Base-by-base conservation (phyloP, 2,888 invertebrate species). In the Dolomedes plantarius region DNA sequence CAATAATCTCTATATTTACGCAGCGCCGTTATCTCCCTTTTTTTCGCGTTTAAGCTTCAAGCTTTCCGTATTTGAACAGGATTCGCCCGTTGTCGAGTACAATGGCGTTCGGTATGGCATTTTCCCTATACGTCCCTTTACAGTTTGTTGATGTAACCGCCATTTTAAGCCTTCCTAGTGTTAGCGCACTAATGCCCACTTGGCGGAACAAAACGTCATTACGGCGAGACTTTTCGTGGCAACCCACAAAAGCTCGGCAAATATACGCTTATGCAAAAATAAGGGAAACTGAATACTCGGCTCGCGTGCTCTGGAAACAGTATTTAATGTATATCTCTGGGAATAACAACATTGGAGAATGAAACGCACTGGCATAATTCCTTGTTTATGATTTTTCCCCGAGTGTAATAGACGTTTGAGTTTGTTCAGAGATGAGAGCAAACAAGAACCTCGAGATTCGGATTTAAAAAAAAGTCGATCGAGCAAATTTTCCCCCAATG, bases 21-120 rank as follows among this genome's bases (percentile, higher is more conserved):
- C n/a, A n/a, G n/a, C n/a, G n/a, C n/a, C 46, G 2, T 46, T 16
- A 46, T 46, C 11, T 13, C 11, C 7, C 6, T 46, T 9, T 46
- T 46, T 46, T 46, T 16, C 46, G 46, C n/a, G 9, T 46, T 46
- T 46, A 16, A 46, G n/a, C 13, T 7, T 16, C n/a, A 7, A 13
- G 7, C 16, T 62, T 62, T 62, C 62, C 62, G 62, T 62, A 16
- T 62, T 62, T 62, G 16, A 62, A 23, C 62, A 62, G 62, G 62
- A 27, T 23, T 28, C 62, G 11, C 5, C 11, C 27, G 1, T 62
- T 27, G 62, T 62, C 27, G 2, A 23, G 62, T 27, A 62, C 28
- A 28, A 62, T 62, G 28, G 7, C 3, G 0, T 7, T 62, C 2
- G 0, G 5, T 5, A 6, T 23, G 6, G 27, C n/a, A 27, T 28